Evolutionary conservation across 2,797 vertebrate species (phyloP).

Genomic region (Microctenopoma lineatum): DNA sequence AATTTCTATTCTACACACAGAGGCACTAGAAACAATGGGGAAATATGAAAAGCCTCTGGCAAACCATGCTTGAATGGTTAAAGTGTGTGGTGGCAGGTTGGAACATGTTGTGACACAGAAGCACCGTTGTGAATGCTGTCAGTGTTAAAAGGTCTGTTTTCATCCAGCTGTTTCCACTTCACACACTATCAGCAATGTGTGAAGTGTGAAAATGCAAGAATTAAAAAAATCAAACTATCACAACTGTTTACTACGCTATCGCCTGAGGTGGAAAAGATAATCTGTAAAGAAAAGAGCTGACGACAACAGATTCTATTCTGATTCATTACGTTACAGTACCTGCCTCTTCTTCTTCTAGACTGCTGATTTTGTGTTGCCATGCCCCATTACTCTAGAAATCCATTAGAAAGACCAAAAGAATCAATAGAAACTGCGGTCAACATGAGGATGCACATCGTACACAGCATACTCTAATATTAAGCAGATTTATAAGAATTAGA

Average conservation of each 20-base stretch:
- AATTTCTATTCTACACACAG: slow-evolving; percentile 23
- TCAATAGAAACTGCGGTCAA: too few relatives aligned
- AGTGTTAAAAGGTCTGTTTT: neutral
- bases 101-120: neutral
- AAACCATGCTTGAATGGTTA: slow-evolving; percentile 7
- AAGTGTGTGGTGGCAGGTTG: neutral
- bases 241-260: neutral
- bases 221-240: neutral
- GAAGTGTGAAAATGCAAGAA: neutral
- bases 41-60: slow-evolving; percentile 13
- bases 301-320: too few relatives aligned
- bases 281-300: too few relatives aligned
- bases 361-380: too few relatives aligned
- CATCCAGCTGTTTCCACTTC: neutral
- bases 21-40: too few relatives aligned
- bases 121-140: neutral
- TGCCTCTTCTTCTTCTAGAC: too few relatives aligned
- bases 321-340: too few relatives aligned
- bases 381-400: too few relatives aligned
- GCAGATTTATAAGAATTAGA: too few relatives aligned
- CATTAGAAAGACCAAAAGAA: too few relatives aligned
- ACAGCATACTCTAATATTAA: too few relatives aligned
- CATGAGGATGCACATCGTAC: too few relatives aligned
- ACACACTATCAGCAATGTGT: neutral
- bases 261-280: neutral